Percentiles rank a stretch among this genome's conserved stretches.
Conservation (phyloP, 2,888 invertebrate species). For the Margaritifera margaritifera region DNA sequence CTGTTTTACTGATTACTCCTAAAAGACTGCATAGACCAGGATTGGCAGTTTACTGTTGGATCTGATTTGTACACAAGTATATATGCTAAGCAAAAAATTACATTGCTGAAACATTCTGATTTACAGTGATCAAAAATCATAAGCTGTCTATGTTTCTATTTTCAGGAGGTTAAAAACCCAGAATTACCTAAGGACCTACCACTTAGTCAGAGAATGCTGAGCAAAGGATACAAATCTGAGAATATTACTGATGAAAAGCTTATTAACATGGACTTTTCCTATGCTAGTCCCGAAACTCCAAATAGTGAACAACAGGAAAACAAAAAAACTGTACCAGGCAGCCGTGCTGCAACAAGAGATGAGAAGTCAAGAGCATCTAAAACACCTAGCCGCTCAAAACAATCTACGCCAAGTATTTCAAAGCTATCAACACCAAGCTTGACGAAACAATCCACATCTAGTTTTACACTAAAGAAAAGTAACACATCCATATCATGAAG, state of each 20-base stretch:
- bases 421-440: slow-evolving; percentile 34
- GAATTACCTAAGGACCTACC: slow-evolving; percentile 60
- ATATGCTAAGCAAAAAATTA: too few relatives aligned
- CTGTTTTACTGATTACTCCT: too few relatives aligned
- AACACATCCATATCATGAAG: too few relatives aligned
- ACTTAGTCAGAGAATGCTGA: slow-evolving; percentile 61
- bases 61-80: not conserved
- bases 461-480: too few relatives aligned
- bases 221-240: slow-evolving; percentile 57
- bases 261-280: slow-evolving; percentile 58
- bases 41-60: too few relatives aligned
- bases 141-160: slow-evolving; percentile 3
- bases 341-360: slow-evolving; percentile 27
- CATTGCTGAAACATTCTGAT: not conserved
- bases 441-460: slow-evolving; percentile 27
- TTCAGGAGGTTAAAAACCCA: slow-evolving; percentile 59
- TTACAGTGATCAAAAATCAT: not conserved
- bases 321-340: slow-evolving; percentile 28
- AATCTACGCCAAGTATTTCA: slow-evolving; percentile 22
- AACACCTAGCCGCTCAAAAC: slow-evolving; percentile 8
- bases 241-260: slow-evolving; percentile 55
- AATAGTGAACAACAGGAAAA: slow-evolving; percentile 33
- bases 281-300: slow-evolving; percentile 52
- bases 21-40: too few relatives aligned
- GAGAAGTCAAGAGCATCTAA: slow-evolving; percentile 30